Base-by-base conservation (phyloP, 2,113 vertebrate genomes). In the Vicugna pacos region DNA sequence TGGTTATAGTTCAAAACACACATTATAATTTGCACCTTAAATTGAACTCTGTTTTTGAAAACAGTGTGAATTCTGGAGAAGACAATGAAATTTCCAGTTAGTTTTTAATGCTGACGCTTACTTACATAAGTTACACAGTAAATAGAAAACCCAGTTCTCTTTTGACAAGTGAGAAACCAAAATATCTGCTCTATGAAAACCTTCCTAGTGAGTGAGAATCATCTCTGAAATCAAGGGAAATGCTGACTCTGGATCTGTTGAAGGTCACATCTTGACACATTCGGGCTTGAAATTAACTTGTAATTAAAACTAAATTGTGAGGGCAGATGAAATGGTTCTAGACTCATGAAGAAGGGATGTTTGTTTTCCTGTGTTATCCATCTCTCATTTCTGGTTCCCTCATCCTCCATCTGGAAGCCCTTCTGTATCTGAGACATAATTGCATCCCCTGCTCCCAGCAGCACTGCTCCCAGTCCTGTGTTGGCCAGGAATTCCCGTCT, bases 1-100 rank as follows among this genome's bases (percentile, higher is more conserved):
- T 84, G 48, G 6, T 75, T 79, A 48, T 72, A 95, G 17, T 35
- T 96, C 35, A 91, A 83, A 75, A 93, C 4, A 70, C 24, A 87
- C 8, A 75, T 58, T 89, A 67, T 1, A 85, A 73, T 72, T 86
- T 87, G 6, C 58, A 69, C n/a, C 32, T 48, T 84, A 28, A 92
- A 64, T 24, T 93, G n/a, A 46, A 88, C 46, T 64, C 2, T 85
- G 42, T n/a, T 82, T 97, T 93, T 70, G 17, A 60, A 60, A 19
- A 70, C 60, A 14, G 22, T 91, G 1, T 88, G 70, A 67, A 2
- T 84, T 97, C 38, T 80, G 46, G 32, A 84, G 19, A 94, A 56
- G 22, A 92, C 2, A 56, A 30, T 38, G 8, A 28, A 32, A 65
- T 91, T 88, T 94, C 91, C 22, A 76, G 84, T 85, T 52, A 42